Evolutionary conservation across 23 tunicate species (phyloP).

Genomic region (Phallusia fumigata): DNA sequence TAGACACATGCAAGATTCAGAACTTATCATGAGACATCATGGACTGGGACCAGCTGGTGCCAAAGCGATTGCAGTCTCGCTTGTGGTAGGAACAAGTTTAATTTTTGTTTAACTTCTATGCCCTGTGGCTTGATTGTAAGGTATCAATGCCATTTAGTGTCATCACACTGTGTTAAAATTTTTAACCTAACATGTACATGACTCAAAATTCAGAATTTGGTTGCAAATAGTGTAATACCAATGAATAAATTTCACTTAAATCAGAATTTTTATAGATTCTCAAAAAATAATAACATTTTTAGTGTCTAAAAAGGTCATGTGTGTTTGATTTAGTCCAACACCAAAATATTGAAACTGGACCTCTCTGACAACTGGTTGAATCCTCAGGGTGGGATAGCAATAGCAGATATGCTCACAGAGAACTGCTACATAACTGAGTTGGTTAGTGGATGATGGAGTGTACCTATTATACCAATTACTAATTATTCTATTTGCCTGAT

Average conservation of each 20-base stretch:
- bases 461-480: neutral
- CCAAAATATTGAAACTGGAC: constrained; percentile 78
- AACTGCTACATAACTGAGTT: constrained; percentile 94
- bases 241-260: too few species aligned
- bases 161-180: too few species aligned
- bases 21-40: constrained; percentile 82
- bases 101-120: too few species aligned
- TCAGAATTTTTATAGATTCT: too few species aligned
- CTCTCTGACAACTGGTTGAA: constrained; percentile 89
- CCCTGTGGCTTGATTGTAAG: too few species aligned
- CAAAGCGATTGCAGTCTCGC: constrained; percentile 93
- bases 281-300: too few species aligned
- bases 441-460: constrained; percentile 32
- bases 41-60: constrained; percentile 94
- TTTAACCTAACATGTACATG: too few species aligned
- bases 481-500: neutral
- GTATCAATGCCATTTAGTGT: too few species aligned
- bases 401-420: constrained; percentile 96
- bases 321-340: constrained; percentile 60
- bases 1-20: constrained; percentile 88
- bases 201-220: too few species aligned
- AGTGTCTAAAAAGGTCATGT: neutral
- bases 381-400: constrained; percentile 83
- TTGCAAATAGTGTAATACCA: too few species aligned
- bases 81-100: constrained; percentile 46